Conservation (phyloP, 2,888 invertebrate species). For the Mactromeris polynyma region DNA sequence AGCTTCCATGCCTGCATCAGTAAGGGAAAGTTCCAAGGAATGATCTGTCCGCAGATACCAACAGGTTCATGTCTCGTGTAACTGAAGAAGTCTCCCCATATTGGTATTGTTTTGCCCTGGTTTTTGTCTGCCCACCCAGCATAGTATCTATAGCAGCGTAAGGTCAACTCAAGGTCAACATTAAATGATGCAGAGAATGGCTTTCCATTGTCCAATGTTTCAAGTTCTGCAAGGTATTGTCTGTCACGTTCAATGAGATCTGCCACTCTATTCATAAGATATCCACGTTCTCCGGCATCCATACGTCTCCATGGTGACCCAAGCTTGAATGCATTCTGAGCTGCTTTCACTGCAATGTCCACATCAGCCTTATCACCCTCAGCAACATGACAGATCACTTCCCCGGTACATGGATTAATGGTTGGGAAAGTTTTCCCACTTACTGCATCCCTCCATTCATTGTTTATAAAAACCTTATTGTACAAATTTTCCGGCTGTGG, state of each 20-base stretch:
- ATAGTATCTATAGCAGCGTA: conserved; percentile 88
- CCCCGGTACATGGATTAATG: conserved; percentile 92
- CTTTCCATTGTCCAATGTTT: conserved; percentile 89
- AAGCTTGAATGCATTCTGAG: conserved; percentile 88
- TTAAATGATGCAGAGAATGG: conserved; percentile 87
- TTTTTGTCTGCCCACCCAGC: conserved; percentile 96
- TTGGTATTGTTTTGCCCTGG: conserved; percentile 94
- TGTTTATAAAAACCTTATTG: conserved; percentile 94
- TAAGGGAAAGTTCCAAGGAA: conserved; percentile 94
- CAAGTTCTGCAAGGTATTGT: conserved; percentile 91
- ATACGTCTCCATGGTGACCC: conserved; percentile 89
- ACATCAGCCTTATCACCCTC: conserved; percentile 88
- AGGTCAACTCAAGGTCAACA: conserved; percentile 87
- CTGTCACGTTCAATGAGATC: conserved; percentile 94
- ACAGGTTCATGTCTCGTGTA: conserved; percentile 91
- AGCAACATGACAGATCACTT: conserved; percentile 84
- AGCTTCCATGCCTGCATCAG: conserved; percentile 99
- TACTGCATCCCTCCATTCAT: conserved; percentile 96
- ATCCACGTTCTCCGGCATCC: conserved; percentile 94
- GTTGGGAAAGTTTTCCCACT: conserved; percentile 95
- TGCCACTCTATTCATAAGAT: conserved; percentile 92
- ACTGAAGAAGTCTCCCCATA: conserved; percentile 91
- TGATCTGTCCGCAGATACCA: conserved; percentile 90
- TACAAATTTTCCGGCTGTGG: conserved; percentile 75
- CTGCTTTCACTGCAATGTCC: conserved; percentile 89